phyloP scores from a whole-genome alignment of 2,113 vertebrate species.

The Toxostoma redivivum region DNA sequence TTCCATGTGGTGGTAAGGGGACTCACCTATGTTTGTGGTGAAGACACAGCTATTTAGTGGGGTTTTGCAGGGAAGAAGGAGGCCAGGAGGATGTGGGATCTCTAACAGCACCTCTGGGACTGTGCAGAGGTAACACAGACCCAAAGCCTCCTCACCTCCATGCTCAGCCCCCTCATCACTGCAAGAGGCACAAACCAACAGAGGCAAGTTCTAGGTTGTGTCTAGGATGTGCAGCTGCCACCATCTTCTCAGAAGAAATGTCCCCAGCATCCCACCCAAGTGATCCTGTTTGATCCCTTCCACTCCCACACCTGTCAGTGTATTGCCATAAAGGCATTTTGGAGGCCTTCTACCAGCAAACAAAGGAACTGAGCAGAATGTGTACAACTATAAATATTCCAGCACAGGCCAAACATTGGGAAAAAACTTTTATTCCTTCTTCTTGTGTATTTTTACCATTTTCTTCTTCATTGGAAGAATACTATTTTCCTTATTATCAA shows the following conservation, averaged over 20 bases:
- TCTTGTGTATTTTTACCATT: not conserved
- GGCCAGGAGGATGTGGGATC: not conserved
- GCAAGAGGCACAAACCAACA: not conserved
- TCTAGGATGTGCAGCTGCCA: not conserved
- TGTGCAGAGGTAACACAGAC: not conserved
- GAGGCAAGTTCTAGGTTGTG: not conserved
- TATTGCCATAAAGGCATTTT: not conserved
- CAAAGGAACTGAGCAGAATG: not conserved
- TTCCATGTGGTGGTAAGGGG: not conserved
- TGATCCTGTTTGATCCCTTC: not conserved
- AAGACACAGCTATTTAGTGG: not conserved
- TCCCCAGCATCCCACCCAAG: not conserved
- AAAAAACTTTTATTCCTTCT: not conserved
- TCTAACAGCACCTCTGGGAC: not conserved
- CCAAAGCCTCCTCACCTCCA: not conserved
- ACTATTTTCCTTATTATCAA: not conserved
- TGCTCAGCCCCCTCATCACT: not conserved
- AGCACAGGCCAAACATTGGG: not conserved
- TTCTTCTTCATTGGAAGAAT: not conserved
- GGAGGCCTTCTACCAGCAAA: not conserved
- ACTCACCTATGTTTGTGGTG: not conserved
- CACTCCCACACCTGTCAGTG: rapidly evolving
- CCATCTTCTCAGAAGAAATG: not conserved
- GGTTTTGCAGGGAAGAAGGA: not conserved
- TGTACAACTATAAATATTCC: not conserved